Evolutionary conservation across 2,797 vertebrate genomes (phyloP).

Genomic region (Falco berigora): DNA sequence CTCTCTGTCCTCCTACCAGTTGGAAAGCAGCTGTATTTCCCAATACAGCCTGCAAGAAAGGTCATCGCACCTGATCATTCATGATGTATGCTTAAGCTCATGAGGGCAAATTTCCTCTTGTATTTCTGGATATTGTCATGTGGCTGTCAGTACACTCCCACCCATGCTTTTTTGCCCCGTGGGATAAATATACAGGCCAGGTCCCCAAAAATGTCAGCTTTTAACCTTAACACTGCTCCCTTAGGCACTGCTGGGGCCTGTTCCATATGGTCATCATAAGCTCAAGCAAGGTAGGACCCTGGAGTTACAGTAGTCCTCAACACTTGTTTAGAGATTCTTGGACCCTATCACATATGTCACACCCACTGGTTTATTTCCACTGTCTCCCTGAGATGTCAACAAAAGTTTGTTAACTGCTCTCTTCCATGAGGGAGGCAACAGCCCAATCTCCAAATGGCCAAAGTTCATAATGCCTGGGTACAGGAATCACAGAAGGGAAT

Average conservation of each 20-base stretch:
- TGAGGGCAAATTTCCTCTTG: not conserved
- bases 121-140: not conserved
- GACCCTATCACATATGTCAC: accelerated
- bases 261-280: not conserved
- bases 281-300: not conserved
- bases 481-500: not conserved
- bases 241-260: not conserved
- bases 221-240: not conserved
- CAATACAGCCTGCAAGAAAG: not conserved
- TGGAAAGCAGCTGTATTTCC: not conserved
- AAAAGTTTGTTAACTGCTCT: not conserved
- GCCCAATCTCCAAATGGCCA: not conserved
- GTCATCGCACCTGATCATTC: not conserved
- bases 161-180: not conserved
- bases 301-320: not conserved
- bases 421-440: not conserved
- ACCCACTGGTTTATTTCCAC: not conserved
- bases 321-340: not conserved
- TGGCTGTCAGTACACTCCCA: not conserved
- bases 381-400: not conserved
- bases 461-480: not conserved
- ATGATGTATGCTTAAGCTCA: not conserved
- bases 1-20: not conserved
- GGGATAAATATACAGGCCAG: not conserved
- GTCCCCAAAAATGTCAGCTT: not conserved